Evolutionary conservation across 1,140 invertebrate species (phyloP).

Genomic region (Tetramorium alpestre): DNA sequence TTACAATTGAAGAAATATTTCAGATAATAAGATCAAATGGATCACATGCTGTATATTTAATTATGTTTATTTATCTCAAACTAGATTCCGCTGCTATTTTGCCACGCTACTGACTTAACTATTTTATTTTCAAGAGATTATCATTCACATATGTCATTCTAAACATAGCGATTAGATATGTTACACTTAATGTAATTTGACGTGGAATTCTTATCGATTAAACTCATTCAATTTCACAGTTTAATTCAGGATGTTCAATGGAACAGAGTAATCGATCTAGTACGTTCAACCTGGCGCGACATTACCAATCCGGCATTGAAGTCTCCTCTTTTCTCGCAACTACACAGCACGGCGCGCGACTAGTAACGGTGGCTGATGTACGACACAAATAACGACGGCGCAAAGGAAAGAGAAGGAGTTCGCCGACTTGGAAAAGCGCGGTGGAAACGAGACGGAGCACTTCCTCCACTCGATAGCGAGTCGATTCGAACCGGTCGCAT

Average conservation of each 20-base stretch:
- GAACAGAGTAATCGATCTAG: not conserved
- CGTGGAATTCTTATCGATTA: not conserved
- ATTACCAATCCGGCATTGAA: conserved; percentile 23
- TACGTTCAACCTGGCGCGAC: not conserved
- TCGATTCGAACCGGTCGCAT: conserved; percentile 75
- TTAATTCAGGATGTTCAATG: not conserved
- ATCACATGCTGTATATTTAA: not conserved
- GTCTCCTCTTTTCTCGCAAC: conserved; percentile 18
- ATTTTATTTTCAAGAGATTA: conserved; percentile 18
- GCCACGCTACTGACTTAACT: not conserved
- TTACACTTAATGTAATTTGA: not conserved
- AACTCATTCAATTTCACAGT: not conserved
- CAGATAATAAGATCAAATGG: not conserved
- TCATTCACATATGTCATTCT: not conserved
- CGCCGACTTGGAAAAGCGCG: conserved; percentile 43
- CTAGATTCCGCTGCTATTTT: not conserved
- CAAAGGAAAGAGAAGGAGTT: conserved; percentile 11
- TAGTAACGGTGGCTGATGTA: conserved; percentile 40
- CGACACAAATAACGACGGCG: conserved; percentile 34
- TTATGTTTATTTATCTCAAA: conserved; percentile 12
- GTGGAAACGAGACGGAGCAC: conserved; percentile 42
- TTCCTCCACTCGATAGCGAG: conserved; percentile 71
- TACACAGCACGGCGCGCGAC: not conserved
- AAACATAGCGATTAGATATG: not conserved
- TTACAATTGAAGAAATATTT: not conserved